Base-by-base conservation (phyloP, 1,140 invertebrate genomes). In the Camponotus pennsylvanicus region DNA sequence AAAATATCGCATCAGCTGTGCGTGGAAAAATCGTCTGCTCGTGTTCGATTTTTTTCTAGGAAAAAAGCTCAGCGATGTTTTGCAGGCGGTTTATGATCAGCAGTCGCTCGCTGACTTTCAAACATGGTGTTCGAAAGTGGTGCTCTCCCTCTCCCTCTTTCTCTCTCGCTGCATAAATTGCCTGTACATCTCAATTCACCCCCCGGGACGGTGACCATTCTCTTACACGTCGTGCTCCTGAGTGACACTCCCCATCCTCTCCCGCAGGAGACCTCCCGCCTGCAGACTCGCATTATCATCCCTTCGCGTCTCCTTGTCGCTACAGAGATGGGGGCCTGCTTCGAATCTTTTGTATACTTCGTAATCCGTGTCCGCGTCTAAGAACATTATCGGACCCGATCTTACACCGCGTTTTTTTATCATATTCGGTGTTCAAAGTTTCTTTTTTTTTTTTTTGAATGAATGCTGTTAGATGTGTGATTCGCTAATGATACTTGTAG, bases 111-210 rank as follows among this genome's bases (percentile, higher is more conserved):
- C 83, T 83, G 88, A 34, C 69, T 93, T 93, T 90, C 91, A 90
- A 87, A 87, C 84, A 0, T 21, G 21, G 21, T 21, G 21, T 21
- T 21, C 21, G 88, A 90, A 91, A 93, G 91, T 92, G 90, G 75
- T 82, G 90, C 85, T 52, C 49, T 18, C 15, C 15, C 45, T 49
- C 45, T 52, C 49, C 4, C 49, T 52, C 49, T 52, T 6, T 52
- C 49, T 52, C 15, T 15, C 15, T 73, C 84, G 91, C 40, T 93
- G 92, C 92, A 94, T 94, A 94, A 93, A 94, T 93, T 92, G 92
- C 88, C 92, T 86, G 89, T 94, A 92, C 91, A 92, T 93, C 93
- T 94, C 92, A 93, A 93, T 94, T 94, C 92, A 91, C 92, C 93
- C 89, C 93, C 93, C 90, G 87, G 84, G 86, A 90, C 88, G 88